These are phyloP conservation scores for Cyrtonyx montezumae DNA, from an alignment of 2,113 vertebrate species.

Conservation along the genomic window DNA sequence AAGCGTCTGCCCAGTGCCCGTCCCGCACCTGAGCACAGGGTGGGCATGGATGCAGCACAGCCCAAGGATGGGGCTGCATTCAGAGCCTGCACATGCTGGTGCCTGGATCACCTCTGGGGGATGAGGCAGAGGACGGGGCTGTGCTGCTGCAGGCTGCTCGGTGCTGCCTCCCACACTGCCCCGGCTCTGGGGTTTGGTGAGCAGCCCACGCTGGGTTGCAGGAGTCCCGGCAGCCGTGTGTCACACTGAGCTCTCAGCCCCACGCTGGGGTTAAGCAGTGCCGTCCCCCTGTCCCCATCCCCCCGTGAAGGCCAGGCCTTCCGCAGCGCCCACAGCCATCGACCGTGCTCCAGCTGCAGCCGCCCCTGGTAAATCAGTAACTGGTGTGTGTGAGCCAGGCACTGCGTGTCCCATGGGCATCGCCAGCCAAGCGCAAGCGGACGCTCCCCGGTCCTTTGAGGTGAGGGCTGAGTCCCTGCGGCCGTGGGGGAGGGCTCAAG, in stretches of 20 bases:
- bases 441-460: background rate
- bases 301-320: background rate
- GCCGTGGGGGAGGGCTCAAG: fast-evolving
- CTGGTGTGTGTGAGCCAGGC: background rate
- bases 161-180: background rate
- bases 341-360: background rate
- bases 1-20: background rate
- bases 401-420: background rate
- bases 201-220: fast-evolving
- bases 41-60: background rate
- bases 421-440: background rate
- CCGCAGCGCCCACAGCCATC: background rate
- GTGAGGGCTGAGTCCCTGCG: background rate
- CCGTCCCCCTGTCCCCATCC: background rate
- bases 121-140: background rate
- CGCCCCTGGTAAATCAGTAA: slow-evolving; percentile 3
- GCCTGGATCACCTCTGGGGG: background rate
- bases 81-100: background rate
- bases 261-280: background rate
- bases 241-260: background rate
- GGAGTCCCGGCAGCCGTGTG: fast-evolving
- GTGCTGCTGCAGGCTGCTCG: background rate
- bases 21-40: background rate
- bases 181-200: background rate
- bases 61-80: too few relatives aligned